Percentiles rank a stretch among this genome's conserved stretches.
Conservation (phyloP, 2,888 invertebrate genomes). For the Nomada fabriciana region DNA sequence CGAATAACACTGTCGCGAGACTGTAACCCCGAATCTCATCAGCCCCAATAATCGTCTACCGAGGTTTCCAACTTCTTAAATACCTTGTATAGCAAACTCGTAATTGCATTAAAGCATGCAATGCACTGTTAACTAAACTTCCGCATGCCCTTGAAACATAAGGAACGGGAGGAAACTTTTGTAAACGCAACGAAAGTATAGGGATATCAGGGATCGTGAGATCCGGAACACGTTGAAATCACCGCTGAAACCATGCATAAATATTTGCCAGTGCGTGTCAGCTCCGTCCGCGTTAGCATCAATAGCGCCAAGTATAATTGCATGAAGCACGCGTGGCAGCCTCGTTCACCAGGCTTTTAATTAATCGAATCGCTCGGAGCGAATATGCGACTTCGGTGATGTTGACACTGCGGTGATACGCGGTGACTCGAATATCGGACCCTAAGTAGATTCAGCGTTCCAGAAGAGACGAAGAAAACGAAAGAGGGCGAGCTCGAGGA, state of each 20-base stretch:
- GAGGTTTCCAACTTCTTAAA: constrained; percentile 18
- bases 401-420: constrained; percentile 39
- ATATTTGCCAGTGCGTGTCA: constrained; percentile 15
- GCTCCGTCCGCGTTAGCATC: neutral
- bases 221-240: neutral
- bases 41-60: constrained; percentile 15
- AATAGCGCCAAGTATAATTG: constrained; percentile 28
- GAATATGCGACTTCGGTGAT: constrained; percentile 6
- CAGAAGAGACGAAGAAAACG: too few species aligned
- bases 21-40: neutral
- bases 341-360: constrained; percentile 56
- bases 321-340: neutral
- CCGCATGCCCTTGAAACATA: too few species aligned
- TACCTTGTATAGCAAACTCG: neutral
- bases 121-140: too few species aligned
- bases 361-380: constrained; percentile 58
- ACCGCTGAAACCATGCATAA: neutral
- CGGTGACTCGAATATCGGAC: constrained; percentile 38
- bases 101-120: neutral
- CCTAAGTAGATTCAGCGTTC: neutral
- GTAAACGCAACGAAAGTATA: too few species aligned
- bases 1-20: too few species aligned
- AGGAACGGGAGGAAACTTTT: too few species aligned
- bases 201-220: too few species aligned
- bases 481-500: neutral